These are phyloP conservation scores for Stichodactyla helianthus DNA, from an alignment of 64 coral and sea anemone species.

Conservation along the genomic window DNA sequence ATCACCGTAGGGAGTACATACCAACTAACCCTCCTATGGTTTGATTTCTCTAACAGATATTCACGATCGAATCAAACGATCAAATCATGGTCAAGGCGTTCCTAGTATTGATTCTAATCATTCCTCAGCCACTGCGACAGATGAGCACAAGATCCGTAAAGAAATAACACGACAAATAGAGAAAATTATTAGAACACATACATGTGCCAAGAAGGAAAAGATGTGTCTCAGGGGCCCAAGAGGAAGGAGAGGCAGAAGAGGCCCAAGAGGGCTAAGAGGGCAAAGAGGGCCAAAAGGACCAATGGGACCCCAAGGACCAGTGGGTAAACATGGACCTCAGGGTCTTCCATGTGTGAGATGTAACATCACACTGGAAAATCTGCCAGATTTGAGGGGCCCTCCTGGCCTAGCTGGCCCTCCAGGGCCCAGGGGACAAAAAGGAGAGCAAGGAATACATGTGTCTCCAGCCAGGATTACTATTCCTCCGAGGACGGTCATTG, in stretches of 20 bases:
- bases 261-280: constrained; percentile 21
- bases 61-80: background rate
- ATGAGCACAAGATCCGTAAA: background rate
- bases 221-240: constrained; percentile 38
- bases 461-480: constrained; percentile 39
- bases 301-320: constrained; percentile 21
- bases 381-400: constrained; percentile 28
- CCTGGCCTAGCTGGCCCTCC: constrained; percentile 31
- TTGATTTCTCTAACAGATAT: background rate
- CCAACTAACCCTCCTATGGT: background rate
- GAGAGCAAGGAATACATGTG: constrained; percentile 29
- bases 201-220: constrained; percentile 40
- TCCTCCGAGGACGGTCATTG: constrained; percentile 27
- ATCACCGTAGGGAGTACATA: too few relatives aligned
- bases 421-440: constrained; percentile 31
- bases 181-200: constrained; percentile 26
- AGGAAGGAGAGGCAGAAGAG: constrained; percentile 37
- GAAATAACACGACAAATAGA: constrained; percentile 4
- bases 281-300: constrained; percentile 27
- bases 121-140: background rate
- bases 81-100: background rate
- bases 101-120: background rate
- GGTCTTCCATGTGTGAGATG: constrained; percentile 27
- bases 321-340: constrained; percentile 21
- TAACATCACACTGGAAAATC: background rate